Evolutionary conservation across 1,140 invertebrate species (phyloP).

Genomic region (Macrostomum lignano): DNA sequence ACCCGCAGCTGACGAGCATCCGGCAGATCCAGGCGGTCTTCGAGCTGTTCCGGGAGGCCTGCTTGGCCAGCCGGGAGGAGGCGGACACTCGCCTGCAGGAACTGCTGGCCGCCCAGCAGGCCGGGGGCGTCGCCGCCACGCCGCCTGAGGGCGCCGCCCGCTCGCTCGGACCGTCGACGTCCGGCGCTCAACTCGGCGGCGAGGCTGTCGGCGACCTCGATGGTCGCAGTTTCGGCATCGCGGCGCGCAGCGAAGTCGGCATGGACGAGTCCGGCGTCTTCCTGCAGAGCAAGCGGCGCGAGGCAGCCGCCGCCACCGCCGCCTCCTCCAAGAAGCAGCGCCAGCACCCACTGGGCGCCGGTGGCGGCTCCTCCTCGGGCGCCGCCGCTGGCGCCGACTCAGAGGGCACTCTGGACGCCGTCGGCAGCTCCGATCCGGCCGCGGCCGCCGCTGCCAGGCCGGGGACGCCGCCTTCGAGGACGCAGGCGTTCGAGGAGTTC

Average conservation of each 20-base stretch:
- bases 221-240: slow-evolving; percentile 8
- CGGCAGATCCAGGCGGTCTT: too few relatives aligned
- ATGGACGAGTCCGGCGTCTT: neutral
- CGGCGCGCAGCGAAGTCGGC: neutral
- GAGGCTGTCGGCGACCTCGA: slow-evolving; percentile 12
- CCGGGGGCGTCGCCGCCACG: too few relatives aligned
- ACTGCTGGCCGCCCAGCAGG: too few relatives aligned
- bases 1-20: too few relatives aligned
- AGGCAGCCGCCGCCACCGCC: too few relatives aligned
- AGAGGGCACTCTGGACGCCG: too few relatives aligned
- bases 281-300: neutral
- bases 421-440: too few relatives aligned
- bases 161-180: slow-evolving; percentile 11
- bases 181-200: slow-evolving; percentile 10
- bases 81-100: neutral
- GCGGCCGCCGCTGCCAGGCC: slow-evolving; percentile 10
- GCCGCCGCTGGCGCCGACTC: too few relatives aligned
- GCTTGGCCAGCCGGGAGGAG: neutral
- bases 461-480: slow-evolving; percentile 20
- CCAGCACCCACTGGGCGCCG: too few relatives aligned
- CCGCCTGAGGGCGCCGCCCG: neutral
- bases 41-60: neutral
- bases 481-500: slow-evolving; percentile 27
- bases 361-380: too few relatives aligned
- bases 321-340: too few relatives aligned